A percentile compares a stretch with the other conserved stretches of the same genome.
These are phyloP conservation scores for Todiramphus saurophagus DNA, from an alignment of 2,113 vertebrate genomes.

Conservation along the genomic window DNA sequence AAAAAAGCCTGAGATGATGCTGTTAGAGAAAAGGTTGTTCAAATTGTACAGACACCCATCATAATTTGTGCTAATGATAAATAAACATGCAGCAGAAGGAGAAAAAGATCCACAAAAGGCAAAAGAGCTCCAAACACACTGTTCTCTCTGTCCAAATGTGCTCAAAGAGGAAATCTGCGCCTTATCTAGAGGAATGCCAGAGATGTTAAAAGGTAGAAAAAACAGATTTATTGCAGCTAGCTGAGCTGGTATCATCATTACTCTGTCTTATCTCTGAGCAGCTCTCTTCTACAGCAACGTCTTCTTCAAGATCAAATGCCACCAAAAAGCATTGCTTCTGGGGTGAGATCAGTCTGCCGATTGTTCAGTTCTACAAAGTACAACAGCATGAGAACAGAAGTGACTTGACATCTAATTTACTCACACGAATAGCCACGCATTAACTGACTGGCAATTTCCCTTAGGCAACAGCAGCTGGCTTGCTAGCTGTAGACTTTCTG, in stretches of 20 bases:
- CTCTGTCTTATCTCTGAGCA: background rate
- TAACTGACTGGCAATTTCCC: slow-evolving; percentile 10
- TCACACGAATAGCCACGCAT: background rate
- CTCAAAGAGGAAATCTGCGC: background rate
- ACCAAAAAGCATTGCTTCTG: slow-evolving; percentile 1
- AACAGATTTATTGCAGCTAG: background rate
- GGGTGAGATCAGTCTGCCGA: background rate
- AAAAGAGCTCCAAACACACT: background rate
- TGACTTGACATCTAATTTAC: background rate
- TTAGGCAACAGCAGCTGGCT: slow-evolving; percentile 8
- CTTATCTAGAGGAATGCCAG: background rate
- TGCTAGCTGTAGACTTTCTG: background rate
- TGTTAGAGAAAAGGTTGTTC: slow-evolving; percentile 51
- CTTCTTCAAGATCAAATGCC: background rate
- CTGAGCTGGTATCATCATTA: background rate
- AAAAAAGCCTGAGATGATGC: slow-evolving; percentile 41
- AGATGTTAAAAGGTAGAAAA: background rate
- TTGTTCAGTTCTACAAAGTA: background rate
- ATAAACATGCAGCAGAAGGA: background rate
- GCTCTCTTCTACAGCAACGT: background rate
- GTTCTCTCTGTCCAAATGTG: background rate
- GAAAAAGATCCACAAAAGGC: background rate
- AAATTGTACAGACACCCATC: slow-evolving; percentile 29
- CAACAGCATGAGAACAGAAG: background rate
- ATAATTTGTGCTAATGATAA: slow-evolving; percentile 49